phyloP scores from a whole-genome alignment of 2,888 invertebrate genomes.

The Stenoptilia bipunctidactyla region DNA sequence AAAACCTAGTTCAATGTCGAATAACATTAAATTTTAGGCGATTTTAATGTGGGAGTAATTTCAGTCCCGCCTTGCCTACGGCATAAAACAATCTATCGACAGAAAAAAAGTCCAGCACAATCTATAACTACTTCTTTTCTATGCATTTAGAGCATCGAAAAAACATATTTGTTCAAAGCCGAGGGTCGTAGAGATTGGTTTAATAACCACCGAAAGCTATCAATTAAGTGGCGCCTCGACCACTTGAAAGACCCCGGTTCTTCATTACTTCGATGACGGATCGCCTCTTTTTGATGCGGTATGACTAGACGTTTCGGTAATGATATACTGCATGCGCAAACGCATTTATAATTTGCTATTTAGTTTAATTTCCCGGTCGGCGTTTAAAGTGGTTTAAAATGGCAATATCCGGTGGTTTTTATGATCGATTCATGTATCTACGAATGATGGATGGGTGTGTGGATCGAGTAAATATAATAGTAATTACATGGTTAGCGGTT shows the following conservation, averaged over 20 bases:
- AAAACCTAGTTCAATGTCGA: too few species aligned
- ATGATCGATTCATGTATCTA: background rate
- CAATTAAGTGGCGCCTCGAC: constrained; percentile 57
- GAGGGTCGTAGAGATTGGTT: constrained; percentile 38
- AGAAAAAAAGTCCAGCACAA: too few species aligned
- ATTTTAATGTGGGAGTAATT: too few species aligned
- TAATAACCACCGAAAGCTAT: constrained; percentile 52
- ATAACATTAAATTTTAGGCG: too few species aligned
- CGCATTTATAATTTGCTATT: constrained; percentile 18
- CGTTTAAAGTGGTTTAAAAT: constrained; percentile 23
- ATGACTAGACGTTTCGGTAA: constrained; percentile 17
- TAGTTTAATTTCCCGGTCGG: constrained; percentile 25
- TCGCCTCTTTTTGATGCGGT: constrained; percentile 27
- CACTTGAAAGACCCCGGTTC: constrained; percentile 21
- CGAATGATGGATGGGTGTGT: too few species aligned
- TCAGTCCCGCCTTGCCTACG: too few species aligned
- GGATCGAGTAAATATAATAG: too few species aligned
- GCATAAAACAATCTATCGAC: too few species aligned
- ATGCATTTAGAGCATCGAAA: constrained; percentile 58
- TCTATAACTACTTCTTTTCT: constrained; percentile 13
- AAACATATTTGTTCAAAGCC: constrained; percentile 56
- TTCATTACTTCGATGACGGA: constrained; percentile 25
- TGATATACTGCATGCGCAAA: constrained; percentile 20
- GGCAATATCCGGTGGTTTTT: constrained; percentile 8
- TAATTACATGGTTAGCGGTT: too few species aligned